Evolutionary conservation across 1,140 invertebrate genomes (phyloP).

Genomic region (Yoshiicerus persimilis): DNA sequence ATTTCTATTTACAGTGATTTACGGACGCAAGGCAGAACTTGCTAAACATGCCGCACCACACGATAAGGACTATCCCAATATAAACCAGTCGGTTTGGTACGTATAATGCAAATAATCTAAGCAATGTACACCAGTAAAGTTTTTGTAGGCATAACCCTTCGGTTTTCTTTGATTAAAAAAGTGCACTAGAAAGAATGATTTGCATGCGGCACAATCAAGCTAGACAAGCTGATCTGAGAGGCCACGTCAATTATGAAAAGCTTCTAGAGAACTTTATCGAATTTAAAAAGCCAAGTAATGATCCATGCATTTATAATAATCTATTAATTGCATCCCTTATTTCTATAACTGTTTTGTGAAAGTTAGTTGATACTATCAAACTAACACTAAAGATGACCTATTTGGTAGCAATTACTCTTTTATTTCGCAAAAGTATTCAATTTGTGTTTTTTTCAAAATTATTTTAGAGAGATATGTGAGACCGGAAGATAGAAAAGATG

Average conservation of each 20-base stretch:
- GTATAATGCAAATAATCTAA: too few relatives aligned
- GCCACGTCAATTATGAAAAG: constrained; percentile 22
- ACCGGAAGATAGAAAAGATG: neutral
- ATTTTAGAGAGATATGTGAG: neutral
- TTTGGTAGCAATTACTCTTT: neutral
- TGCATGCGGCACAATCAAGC: constrained; percentile 40
- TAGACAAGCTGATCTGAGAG: constrained; percentile 41
- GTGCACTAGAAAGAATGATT: constrained; percentile 41
- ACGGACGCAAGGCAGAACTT: neutral
- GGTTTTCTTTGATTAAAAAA: too few relatives aligned
- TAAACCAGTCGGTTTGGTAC: constrained; percentile 20
- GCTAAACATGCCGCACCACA: constrained; percentile 1
- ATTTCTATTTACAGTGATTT: neutral
- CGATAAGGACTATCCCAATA: constrained; percentile 30
- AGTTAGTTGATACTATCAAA: neutral
- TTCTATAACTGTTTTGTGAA: too few relatives aligned
- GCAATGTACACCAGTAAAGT: too few relatives aligned
- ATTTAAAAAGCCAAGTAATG: neutral
- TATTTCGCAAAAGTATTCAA: neutral
- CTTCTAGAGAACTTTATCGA: neutral
- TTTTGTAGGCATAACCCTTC: too few relatives aligned
- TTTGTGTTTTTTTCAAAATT: neutral
- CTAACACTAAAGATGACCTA: neutral
- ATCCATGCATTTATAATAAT: neutral
- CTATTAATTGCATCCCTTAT: neutral